Evolutionary conservation across 2,113 vertebrate genomes (phyloP).

Genomic region (Baryphthengus martii): DNA sequence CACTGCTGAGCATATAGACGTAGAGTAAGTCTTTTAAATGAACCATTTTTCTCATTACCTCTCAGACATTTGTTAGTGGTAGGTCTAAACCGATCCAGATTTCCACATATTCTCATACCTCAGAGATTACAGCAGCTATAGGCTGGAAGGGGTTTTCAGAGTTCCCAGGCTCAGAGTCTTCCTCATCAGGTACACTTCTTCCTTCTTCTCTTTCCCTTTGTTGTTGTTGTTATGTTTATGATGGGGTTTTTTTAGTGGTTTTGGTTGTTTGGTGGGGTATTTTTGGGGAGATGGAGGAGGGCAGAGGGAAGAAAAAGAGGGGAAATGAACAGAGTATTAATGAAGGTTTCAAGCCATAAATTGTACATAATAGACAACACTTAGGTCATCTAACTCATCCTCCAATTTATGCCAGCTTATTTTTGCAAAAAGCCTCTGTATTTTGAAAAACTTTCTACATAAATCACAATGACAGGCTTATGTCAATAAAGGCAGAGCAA

Average conservation of each 20-base stretch:
- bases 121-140: constrained; percentile 79
- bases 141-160: constrained; percentile 86
- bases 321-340: not conserved
- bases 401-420: not conserved
- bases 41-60: not conserved
- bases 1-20: not conserved
- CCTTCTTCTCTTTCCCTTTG: constrained; percentile 81
- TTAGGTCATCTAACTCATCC: not conserved
- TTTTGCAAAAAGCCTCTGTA: not conserved
- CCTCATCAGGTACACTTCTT: constrained; percentile 56
- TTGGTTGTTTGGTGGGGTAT: not conserved
- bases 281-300: fast-evolving
- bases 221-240: constrained; percentile 57
- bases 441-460: not conserved
- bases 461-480: not conserved
- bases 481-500: not conserved
- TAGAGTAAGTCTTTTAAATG: not conserved
- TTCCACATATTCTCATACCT: constrained; percentile 75
- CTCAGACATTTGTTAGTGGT: not conserved
- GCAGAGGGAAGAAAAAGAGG: fast-evolving
- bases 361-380: not conserved
- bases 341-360: not conserved
- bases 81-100: not conserved
- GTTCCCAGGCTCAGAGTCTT: constrained; percentile 66
- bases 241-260: not conserved